Evolutionary conservation across 1,140 invertebrate genomes (phyloP), one percentile per base, ranked within the genome.

Genomic region (Phthorimaea operculella): DNA sequence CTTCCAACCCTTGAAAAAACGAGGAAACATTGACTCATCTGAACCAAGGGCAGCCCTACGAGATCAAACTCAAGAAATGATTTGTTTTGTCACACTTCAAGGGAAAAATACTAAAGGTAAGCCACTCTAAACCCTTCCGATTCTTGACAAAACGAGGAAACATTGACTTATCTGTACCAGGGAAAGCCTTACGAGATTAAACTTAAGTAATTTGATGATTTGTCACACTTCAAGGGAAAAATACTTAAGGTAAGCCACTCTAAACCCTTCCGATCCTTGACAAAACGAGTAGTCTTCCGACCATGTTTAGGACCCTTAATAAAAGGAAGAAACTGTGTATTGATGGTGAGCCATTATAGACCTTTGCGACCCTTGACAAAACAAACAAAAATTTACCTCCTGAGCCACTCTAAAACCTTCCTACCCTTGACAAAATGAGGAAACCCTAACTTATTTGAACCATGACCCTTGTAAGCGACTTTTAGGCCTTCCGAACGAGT

Each of bases 31-130:
- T 98, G 21, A 98, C 97, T 0, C 99, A 99, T 82, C 86, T 99
- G n/a, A 99, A 99, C 87, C 97, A 99, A 87, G 96, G 95, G 11
- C 97, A 98, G 86, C 93, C 96, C 11, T 99, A 98, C 80, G 97
- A 98, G 87, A 95, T 99, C 57, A 98, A 98, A 79, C 79, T 98
- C 64, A 98, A 98, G 85, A 98, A 98, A 86, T 87, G 98, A 11
- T 96, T 96, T 0, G 96, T 98, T 86, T 85, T 98, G n/a, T 94
- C 94, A 4, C 91, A 93, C 54, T 95, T 92, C 72, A 90, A 94
- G 64, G 95, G 94, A 48, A 96, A 96, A 86, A 90, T 93, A 70
- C 81, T 97, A 33, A 95, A 94, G 89, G 94, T 96, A 87, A 79
- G 3, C 12, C 16, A 4, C 44, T 39, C 11, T 34, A 34, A 7